Evolutionary conservation across 2,113 vertebrate genomes (phyloP).

Genomic region (Corythaixoides concolor): DNA sequence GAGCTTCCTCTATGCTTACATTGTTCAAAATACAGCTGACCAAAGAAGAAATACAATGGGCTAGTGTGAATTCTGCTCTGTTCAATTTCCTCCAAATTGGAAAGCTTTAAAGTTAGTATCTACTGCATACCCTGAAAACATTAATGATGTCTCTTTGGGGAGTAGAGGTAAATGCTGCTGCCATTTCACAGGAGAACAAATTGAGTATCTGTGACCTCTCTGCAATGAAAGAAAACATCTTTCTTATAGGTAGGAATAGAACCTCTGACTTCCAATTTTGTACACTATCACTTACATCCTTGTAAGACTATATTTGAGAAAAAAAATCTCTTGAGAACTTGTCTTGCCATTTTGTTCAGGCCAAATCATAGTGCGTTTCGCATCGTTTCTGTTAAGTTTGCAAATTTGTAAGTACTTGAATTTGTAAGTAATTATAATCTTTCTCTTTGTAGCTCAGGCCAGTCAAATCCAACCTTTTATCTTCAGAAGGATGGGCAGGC

Average conservation of each 20-base stretch:
- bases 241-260: not conserved
- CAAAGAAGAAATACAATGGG: not conserved
- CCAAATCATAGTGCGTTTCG: not conserved
- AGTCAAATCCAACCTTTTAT: conserved; percentile 93
- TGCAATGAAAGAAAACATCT: not conserved
- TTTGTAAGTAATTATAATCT: not conserved
- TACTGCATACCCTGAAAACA: not conserved
- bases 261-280: not conserved
- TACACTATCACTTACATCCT: not conserved
- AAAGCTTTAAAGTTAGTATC: not conserved
- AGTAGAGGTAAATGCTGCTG: not conserved
- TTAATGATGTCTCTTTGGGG: not conserved
- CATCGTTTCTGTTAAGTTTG: not conserved
- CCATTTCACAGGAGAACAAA: not conserved
- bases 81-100: not conserved
- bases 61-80: not conserved
- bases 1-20: not conserved
- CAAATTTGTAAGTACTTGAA: not conserved
- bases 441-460: conserved; percentile 78
- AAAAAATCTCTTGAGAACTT: not conserved
- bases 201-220: not conserved
- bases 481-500: conserved; percentile 77
- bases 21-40: not conserved
- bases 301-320: not conserved
- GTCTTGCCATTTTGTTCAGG: not conserved